Conservation (phyloP, 2,113 vertebrate genomes). For the Pedionomus torquatus region DNA sequence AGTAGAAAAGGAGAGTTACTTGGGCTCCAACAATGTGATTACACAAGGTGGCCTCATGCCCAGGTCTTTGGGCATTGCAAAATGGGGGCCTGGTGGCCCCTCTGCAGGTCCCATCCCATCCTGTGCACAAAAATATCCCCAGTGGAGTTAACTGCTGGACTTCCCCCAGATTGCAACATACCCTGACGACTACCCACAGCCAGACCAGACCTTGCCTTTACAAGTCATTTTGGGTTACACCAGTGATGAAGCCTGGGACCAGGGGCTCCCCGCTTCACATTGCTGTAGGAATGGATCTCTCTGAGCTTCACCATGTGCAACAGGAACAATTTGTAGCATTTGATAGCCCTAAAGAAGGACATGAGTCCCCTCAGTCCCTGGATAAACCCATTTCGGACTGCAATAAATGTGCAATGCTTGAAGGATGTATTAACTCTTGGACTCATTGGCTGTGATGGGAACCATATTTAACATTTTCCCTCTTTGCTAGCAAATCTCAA, state of each 20-base stretch:
- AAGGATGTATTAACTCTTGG: background rate
- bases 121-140: rapidly evolving
- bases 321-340: background rate
- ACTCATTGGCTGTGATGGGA: background rate
- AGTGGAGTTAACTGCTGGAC: background rate
- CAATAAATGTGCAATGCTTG: background rate
- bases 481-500: background rate
- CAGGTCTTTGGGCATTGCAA: rapidly evolving
- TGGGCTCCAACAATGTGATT: background rate
- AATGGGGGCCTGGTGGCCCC: rapidly evolving
- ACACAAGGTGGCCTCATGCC: rapidly evolving
- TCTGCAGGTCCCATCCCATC: background rate
- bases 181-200: background rate
- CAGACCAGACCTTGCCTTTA: background rate
- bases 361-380: background rate
- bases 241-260: background rate
- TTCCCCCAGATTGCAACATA: rapidly evolving
- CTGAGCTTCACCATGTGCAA: background rate
- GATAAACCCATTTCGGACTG: background rate
- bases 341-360: background rate
- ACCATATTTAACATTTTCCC: background rate
- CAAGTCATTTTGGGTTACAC: background rate
- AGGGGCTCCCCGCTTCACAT: background rate
- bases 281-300: background rate
- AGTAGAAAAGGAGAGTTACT: background rate